Percentiles rank a stretch among this genome's conserved stretches.
Evolutionary conservation across 2,113 vertebrate species (phyloP).

Genomic region (Gnathonemus longibarbis): DNA sequence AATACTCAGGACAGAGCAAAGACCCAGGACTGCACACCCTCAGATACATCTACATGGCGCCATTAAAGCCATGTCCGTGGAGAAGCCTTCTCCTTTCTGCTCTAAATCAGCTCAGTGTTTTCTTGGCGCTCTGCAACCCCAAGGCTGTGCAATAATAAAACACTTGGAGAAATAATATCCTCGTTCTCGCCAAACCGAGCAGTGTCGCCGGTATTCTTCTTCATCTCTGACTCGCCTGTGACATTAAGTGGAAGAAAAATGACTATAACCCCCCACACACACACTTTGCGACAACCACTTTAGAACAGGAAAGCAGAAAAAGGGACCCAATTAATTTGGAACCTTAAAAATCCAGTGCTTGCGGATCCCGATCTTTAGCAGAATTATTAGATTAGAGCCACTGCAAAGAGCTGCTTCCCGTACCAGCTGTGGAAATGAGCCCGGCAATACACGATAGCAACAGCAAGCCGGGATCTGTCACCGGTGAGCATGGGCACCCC

Average conservation of each 20-base stretch:
- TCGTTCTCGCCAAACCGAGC: slow-evolving; percentile 4
- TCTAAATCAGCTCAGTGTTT: slow-evolving; percentile 14
- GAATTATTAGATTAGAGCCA: slow-evolving; percentile 38
- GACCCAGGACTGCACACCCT: background rate
- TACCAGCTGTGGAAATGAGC: slow-evolving; percentile 32
- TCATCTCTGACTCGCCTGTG: slow-evolving; percentile 34
- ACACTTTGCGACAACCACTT: slow-evolving; percentile 24
- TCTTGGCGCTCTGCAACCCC: slow-evolving; percentile 28
- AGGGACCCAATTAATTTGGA: slow-evolving; percentile 50
- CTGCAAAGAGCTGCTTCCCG: slow-evolving; percentile 18
- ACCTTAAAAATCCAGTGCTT: slow-evolving; percentile 35
- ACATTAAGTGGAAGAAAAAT: slow-evolving; percentile 51
- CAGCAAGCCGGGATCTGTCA: background rate
- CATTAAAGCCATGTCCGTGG: background rate
- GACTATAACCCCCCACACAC: slow-evolving; percentile 12
- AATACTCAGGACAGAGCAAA: background rate
- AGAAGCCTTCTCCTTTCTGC: slow-evolving; percentile 1
- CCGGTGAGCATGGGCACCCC: background rate
- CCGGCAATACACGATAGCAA: slow-evolving; percentile 15
- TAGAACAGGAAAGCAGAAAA: slow-evolving; percentile 28
- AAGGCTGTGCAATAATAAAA: slow-evolving; percentile 34
- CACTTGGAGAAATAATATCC: slow-evolving; percentile 30
- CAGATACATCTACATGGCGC: background rate
- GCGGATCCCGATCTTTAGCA: slow-evolving; percentile 37
- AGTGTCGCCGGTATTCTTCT: slow-evolving; percentile 35